Evolutionary conservation across 1,140 invertebrate species (phyloP), one percentile per base, ranked within the genome.

Genomic region (Musca domestica): DNA sequence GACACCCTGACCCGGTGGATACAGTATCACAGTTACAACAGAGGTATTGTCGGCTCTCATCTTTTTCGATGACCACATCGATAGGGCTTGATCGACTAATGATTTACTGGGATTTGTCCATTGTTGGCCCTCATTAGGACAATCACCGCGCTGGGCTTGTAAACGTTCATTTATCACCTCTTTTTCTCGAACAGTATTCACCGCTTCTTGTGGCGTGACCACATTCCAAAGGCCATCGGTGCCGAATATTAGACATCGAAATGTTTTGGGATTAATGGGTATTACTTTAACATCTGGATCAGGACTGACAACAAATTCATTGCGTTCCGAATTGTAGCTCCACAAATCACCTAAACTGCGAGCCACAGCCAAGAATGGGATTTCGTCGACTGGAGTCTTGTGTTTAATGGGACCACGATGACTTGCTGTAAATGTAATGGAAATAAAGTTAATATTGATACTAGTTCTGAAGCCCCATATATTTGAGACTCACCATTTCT

Each of bases 181-280:
- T 10, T 92, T 91, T 41, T 87, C 86, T 72, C 93, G 89, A 5
- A 98, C 95, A 71, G 93, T 87, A 52, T 89, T 86, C 4, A 98
- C 93, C n/a, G 95, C 93, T 72, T 89, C 88, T 74, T 91, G 86
- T 0, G 95, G 86, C 3, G 88, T 90, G 48, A 98, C 82, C 89
- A 98, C 95, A 82, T 99, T 98, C 93, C 95, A 98, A 12, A 98
- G 83, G 4, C 97, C 97, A 84, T 99, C 97, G 1, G 95, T 97
- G 67, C 94, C 97, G 74, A 98, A 92, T 67, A 99, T 93, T 1
- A 99, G 85, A 84, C 95, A 98, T 73, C 92, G 89, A 74, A 89
- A 88, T 66, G 84, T 86, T 17, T 86, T 86, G 1, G 93, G 90
- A 83, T 98, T 92, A 67, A 98, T 90, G 54, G 89, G 85, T 61